Base-by-base conservation (phyloP, 2,888 invertebrate genomes). In the Epistrophella euchroma region DNA sequence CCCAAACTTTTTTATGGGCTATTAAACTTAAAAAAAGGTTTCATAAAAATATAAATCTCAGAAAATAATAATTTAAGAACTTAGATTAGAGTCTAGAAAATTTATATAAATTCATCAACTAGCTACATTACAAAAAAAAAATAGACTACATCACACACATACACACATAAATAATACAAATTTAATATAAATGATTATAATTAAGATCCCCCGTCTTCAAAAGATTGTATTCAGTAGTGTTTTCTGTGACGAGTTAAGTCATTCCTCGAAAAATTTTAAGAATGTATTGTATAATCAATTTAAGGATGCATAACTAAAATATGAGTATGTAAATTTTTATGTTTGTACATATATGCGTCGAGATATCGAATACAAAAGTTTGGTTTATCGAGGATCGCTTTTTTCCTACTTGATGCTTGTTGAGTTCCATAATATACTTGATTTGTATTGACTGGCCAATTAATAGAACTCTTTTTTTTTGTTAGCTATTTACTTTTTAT, bases 101-200 rank as follows among this genome's bases (percentile, higher is more conserved):
- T 22, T 22, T 22, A 50, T 50, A 22, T 50, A 7, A 50, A 50
- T 6, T 25, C 13, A 22, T 22, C 11, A 50, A 50, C 5, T 25
- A 17, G 1, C 10, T 35, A 45, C 43, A 60, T 50, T 28, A 77
- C 43, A 62, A 62, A 62, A 68, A 56, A 56, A 55, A 75, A 45
- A 74, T 13, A 35, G 2, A 73, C 43, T 55, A 70, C 70, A 79
- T 11, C 55, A 55, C 55, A 72, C 56, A 58, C 19, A 40, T 56
- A 72, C 35, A 68, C 60, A 50, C 11, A 55, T 50, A 45, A 28
- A 62, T 28, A 50, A 71, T 40, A 70, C 62, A 73, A 66, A 77
- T 11, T 28, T 17, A n/a, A 82, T 82, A 37, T 47, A 47, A 47
- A 19, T 58, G 15, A 40, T 15, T 43, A 64, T 25, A 40, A 28